These are phyloP conservation scores for Nephrotoma flavescens DNA, from an alignment of 2,888 invertebrate genomes.

Conservation along the genomic window DNA sequence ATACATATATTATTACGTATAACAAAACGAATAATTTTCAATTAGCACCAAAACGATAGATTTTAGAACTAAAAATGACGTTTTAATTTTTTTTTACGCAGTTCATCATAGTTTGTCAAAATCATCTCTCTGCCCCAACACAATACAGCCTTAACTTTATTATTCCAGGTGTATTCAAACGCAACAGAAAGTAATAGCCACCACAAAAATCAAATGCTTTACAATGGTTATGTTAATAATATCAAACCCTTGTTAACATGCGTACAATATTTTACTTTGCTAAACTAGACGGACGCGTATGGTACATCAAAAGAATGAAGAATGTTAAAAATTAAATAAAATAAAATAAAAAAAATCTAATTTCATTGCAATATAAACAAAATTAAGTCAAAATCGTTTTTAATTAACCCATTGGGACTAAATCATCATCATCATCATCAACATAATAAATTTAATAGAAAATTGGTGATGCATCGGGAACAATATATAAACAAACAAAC, in stretches of 20 bases:
- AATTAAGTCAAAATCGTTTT: background rate
- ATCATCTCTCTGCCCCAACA: no score
- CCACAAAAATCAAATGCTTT: background rate
- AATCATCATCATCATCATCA: background rate
- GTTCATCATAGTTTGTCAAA: no score
- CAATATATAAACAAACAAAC: background rate
- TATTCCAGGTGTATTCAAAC: no score
- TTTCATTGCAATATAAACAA: background rate
- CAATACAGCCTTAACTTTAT: no score
- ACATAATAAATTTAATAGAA: background rate
- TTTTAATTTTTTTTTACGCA: no score
- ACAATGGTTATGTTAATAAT: background rate
- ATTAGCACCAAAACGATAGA: no score
- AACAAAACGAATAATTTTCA: no score
- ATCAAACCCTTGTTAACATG: background rate
- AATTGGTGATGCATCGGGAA: background rate
- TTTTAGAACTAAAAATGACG: no score
- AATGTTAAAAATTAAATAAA: background rate
- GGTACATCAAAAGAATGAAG: background rate
- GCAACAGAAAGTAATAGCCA: no score
- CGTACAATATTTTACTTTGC: background rate
- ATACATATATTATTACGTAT: no score
- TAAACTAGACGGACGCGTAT: background rate
- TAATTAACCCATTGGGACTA: background rate
- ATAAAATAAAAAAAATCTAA: background rate